Base-by-base conservation (phyloP, 2,888 invertebrate species). In the Andricus curvator region DNA sequence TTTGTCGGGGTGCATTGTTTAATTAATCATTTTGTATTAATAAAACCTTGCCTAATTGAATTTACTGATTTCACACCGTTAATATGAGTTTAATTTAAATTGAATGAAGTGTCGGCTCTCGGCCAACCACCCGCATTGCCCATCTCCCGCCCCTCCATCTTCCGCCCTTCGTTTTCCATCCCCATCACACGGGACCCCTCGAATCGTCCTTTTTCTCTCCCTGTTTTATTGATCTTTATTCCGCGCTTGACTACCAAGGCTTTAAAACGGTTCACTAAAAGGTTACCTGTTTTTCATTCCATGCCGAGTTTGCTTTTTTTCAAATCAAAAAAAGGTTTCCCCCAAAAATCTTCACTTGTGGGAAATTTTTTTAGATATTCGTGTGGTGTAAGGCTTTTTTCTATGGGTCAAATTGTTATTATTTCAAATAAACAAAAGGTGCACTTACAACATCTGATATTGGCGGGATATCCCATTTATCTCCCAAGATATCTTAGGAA, bases 1-100 rank as follows among this genome's bases (percentile, higher is more conserved):
- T 83, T 77, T 68, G 79, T 68, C 65, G 22, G 29, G 70, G 51
- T 56, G 64, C 83, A 44, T 88, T 88, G 90, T 89, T 90, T 91
- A 90, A 92, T 92, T 91, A 91, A 92, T 92, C 92, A 91, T 91
- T 88, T 89, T 88, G 88, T 90, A 90, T 91, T 92, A 91, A 91
- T 91, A 91, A 89, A 88, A 88, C 87, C 88, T 85, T 85, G 89
- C 88, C 88, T 89, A 89, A 91, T 89, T 90, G 89, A 89, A 91
- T 90, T 88, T 88, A 86, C 89, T 88, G 89, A 91, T 90, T 90
- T 88, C 88, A 87, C 87, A 86, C 83, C 88, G 89, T 89, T 91
- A 88, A 91, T 90, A 90, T 88, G 89, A 89, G 88, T 91, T 90
- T 90, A 89, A 91, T 91, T 91, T 88, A 88, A 89, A 90, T 90